phyloP scores from a whole-genome alignment of 2,888 invertebrate genomes.

The Acronicta alni region DNA sequence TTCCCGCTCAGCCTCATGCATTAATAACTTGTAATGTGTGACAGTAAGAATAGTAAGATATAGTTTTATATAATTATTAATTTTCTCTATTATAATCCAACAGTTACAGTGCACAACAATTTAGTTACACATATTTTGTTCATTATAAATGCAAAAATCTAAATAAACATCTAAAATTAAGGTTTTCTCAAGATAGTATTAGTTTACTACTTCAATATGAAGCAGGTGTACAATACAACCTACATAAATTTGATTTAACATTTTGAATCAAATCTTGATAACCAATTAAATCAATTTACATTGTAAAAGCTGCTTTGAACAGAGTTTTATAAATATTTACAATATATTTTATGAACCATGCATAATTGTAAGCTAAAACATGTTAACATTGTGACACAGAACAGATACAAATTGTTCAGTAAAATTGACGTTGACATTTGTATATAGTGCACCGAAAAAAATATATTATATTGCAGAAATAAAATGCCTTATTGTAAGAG shows the following conservation, averaged over 20 bases:
- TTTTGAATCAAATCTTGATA: conserved; percentile 31
- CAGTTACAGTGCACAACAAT: conserved; percentile 39
- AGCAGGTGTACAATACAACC: conserved; percentile 44
- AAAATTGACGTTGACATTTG: conserved; percentile 25
- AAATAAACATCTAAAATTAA: conserved; percentile 46
- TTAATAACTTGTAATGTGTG: conserved; percentile 24
- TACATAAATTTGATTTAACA: conserved; percentile 36
- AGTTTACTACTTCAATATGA: conserved; percentile 59
- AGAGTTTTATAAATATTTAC: conserved; percentile 44
- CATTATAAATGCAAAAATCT: conserved; percentile 55
- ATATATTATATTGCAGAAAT: conserved; percentile 48
- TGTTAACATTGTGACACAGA: conserved; percentile 29
- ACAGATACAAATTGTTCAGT: conserved; percentile 17
- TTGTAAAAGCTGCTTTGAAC: conserved; percentile 17
- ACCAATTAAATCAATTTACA: conserved; percentile 44
- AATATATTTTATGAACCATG: conserved; percentile 59
- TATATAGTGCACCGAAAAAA: conserved; percentile 52
- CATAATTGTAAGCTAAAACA: conserved; percentile 25
- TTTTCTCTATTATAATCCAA: conserved; percentile 29
- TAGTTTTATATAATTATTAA: conserved; percentile 14
- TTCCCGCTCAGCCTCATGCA: conserved; percentile 34
- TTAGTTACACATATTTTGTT: conserved; percentile 54
- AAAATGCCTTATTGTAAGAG: conserved; percentile 39
- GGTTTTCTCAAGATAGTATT: conserved; percentile 34
- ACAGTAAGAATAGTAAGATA: conserved; percentile 18